Evolutionary conservation across 2,113 vertebrate species (phyloP), one percentile per base, ranked within the genome.

Genomic region (Sinocyclocheilus anophthalmus): DNA sequence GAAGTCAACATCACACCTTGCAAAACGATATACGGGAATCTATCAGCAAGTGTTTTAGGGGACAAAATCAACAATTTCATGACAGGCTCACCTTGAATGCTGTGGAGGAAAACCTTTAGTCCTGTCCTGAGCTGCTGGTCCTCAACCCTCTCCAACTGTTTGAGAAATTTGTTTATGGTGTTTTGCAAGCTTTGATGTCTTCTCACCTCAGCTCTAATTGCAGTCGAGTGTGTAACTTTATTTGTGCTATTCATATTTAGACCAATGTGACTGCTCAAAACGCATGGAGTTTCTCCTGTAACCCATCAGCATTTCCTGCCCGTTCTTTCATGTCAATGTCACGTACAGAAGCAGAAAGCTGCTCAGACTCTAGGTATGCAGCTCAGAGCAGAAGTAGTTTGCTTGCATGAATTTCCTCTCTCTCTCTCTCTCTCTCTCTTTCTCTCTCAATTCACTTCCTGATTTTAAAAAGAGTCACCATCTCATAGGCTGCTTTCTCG

Each of bases 171-270:
- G 85, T 85, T 93, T 76, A 96, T 78, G 8, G 93, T 94, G 6
- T 76, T 92, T 88, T 96, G 94, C 26, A 95, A 90, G 13, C 91
- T 91, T 0, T 95, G 94, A 20, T 96, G 90, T 82, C 95, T 92
- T 90, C 92, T 94, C 63, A 96, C 93, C 91, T 97, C 96, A 0
- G 94, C 92, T 59, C 93, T 93, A 84, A 96, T 95, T 73, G 94
- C 95, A 78, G 88, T 89, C n/a, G 95, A 95, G 82, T 85, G 91
- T n/a, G 84, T 88, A 33, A 92, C 94, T 90, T 96, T 95, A 45
- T 82, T 87, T 87, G 85, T 91, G 91, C 82, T 93, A 92, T 85
- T 94, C 95, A 96, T 97, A 91, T 90, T 95, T 90, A 88, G 86
- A 75, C 69, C 70, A 84, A 85, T 84, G 57, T 70, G 89, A 88